Percentiles rank a stretch among this genome's conserved stretches.
phyloP scores from a whole-genome alignment of 2,888 invertebrate genomes.

The Xylophagus ater region DNA sequence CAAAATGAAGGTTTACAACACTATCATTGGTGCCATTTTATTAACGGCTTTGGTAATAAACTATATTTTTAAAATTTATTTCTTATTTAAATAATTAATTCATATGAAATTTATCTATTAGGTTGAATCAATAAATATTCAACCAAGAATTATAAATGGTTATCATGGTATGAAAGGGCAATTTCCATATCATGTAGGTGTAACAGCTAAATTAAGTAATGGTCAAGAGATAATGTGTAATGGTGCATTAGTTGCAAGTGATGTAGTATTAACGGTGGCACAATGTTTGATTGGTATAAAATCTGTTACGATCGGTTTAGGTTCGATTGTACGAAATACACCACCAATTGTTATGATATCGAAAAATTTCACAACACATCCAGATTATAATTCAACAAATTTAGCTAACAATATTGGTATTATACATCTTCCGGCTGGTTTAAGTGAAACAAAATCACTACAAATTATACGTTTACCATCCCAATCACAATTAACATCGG shows the following conservation, averaged over 20 bases:
- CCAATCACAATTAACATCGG: background rate
- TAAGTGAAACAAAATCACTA: conserved; percentile 4
- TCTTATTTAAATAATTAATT: no score
- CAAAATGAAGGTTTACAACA: no score
- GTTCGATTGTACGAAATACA: conserved; percentile 5
- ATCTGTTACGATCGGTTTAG: conserved; percentile 1
- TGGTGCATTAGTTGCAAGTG: conserved; percentile 7
- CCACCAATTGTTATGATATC: conserved; percentile 2
- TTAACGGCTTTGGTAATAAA: no score
- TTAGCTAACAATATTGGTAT: conserved; percentile 9
- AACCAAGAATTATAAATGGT: conserved; percentile 11
- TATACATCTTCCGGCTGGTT: conserved; percentile 1
- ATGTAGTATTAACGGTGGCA: conserved; percentile 6
- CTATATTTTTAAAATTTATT: no score
- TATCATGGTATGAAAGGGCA: conserved; percentile 6
- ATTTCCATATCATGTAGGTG: conserved; percentile 8
- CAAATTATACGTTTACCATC: conserved; percentile 3
- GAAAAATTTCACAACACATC: conserved; percentile 1
- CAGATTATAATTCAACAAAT: conserved; percentile 1
- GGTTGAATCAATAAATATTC: conserved; percentile 2
- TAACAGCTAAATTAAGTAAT: background rate
- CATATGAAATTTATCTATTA: no score
- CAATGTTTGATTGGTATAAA: conserved; percentile 9
- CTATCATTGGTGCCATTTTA: no score
- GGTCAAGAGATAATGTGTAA: conserved; percentile 2